Evolutionary conservation across 2,888 invertebrate genomes (phyloP).

Genomic region (Mythimna ferrago): DNA sequence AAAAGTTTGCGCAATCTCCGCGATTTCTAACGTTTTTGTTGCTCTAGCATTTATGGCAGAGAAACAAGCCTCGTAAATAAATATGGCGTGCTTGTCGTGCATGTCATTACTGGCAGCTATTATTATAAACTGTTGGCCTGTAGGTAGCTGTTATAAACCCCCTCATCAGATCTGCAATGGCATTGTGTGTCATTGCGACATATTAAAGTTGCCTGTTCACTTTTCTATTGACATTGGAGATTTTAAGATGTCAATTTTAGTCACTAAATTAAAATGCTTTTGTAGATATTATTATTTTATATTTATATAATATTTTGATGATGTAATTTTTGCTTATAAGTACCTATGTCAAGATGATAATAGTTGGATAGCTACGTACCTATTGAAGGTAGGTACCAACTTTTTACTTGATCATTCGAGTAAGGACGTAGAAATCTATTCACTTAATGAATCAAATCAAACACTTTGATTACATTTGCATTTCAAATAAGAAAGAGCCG

Average conservation of each 20-base stretch:
- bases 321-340: conserved; percentile 1
- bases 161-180: conserved; percentile 29
- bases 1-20: conserved; percentile 28
- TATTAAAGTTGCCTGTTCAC: not conserved
- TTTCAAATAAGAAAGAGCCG: conserved; percentile 55
- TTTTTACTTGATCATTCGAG: conserved; percentile 8
- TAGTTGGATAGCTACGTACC: not conserved
- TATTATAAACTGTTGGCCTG: conserved; percentile 27
- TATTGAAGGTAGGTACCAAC: not conserved
- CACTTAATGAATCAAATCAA: conserved; percentile 25
- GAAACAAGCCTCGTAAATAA: conserved; percentile 10
- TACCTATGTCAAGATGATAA: no score
- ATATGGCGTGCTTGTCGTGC: conserved; percentile 28
- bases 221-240: conserved; percentile 7
- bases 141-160: conserved; percentile 1
- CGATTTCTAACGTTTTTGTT: conserved; percentile 51
- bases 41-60: conserved; percentile 14
- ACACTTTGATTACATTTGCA: conserved; percentile 46
- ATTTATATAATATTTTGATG: conserved; percentile 1
- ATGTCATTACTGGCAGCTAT: conserved; percentile 38
- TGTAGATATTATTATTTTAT: no score
- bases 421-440: conserved; percentile 36
- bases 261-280: not conserved
- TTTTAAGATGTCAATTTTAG: conserved; percentile 13
- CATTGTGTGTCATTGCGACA: conserved; percentile 19